Base-by-base conservation (phyloP, 2,797 vertebrate genomes). In the Dermochelys coriacea region DNA sequence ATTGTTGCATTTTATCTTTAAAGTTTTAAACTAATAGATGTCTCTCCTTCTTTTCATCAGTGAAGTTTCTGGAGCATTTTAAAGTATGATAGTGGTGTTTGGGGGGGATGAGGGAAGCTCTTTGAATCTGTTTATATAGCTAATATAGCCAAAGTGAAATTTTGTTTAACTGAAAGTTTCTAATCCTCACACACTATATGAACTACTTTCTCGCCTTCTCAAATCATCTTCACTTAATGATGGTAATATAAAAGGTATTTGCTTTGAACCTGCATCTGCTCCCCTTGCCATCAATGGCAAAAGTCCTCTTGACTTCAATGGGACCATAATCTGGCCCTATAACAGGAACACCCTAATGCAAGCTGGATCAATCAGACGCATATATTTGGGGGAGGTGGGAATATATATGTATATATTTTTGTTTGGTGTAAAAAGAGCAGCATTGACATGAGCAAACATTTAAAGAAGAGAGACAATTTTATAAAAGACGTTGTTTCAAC, bases 241-340 rank as follows among this genome's bases (percentile, higher is more conserved):
- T 68, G 34, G 68, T 37, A n/a, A 5, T n/a, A 68, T 59, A n/a
- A 37, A 37, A 23, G 64, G n/a, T 41, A 71, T 71, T 52, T 92
- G 85, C 87, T 31, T 51, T 92, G 75, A 82, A 84, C 21, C 11
- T 80, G 85, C 61, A 85, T 37, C 34, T 83, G 19, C 29, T 68
- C 11, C 2, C 80, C 18, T 25, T 71, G 68, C 68, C 11, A n/a
- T 23, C 68, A 50, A 25, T 9, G 18, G 27, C 83, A n/a, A 55
- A 84, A 55, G 81, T 90, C 50, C 18, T 2, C 0, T 59, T 85
- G 51, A 10, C 55, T 85, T 85, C 55, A 31, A 4, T 54, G 37
- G 3, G 74, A 41, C 37, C 52, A 2, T 57, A 84, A 19, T 78
- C 10, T 41, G 68, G 55, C 78, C 45, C 21, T 57, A 79, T 75